Evolutionary conservation across 1,140 invertebrate genomes (phyloP), one percentile per base, ranked within the genome.

Genomic region (Philotrypesis tridentata): DNA sequence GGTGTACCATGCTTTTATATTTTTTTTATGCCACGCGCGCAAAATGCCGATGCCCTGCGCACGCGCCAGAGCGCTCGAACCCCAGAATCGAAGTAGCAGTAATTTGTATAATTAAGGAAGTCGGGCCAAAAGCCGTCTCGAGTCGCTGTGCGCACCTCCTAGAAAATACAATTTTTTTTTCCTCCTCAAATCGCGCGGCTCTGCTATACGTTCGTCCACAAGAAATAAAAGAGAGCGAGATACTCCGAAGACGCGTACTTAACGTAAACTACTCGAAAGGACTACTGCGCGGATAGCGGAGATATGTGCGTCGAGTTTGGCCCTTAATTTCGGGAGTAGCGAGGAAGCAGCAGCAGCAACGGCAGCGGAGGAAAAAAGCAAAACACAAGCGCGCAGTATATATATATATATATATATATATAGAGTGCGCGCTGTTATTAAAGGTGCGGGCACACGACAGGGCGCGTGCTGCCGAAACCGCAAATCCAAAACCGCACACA

Each of bases 391-490:
- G 70, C n/a, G 31, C 25, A 31, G 65, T 67, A 68, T n/a, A n/a
- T n/a, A n/a, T n/a, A n/a, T n/a, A n/a, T n/a, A n/a, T n/a, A n/a
- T n/a, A n/a, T n/a, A n/a, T n/a, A n/a, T n/a, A 17, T 25, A 73
- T 27, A 25, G 67, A 80, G 67, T 43, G 48, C 61, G 61, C 71
- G 81, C 79, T 81, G 76, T 84, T 86, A 86, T 85, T 88, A 87
- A 86, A 86, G 84, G 81, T 79, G 55, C 83, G 83, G 85, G 79
- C 86, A 82, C 85, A 84, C 79, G 87, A 85, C 80, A 82, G 60
- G 85, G 71, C 86, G 89, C 87, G 88, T 88, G 88, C 67, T 63
- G 73, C 23, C 68, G 73, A 87, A 89, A 89, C 89, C 87, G 84
- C 87, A 85, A 86, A 82, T 85, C 85, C 84, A n/a, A 85, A 86